Evolutionary conservation across 2,113 vertebrate genomes (phyloP), one percentile per base, ranked within the genome.

Genomic region (Oncorhynchus nerka): DNA sequence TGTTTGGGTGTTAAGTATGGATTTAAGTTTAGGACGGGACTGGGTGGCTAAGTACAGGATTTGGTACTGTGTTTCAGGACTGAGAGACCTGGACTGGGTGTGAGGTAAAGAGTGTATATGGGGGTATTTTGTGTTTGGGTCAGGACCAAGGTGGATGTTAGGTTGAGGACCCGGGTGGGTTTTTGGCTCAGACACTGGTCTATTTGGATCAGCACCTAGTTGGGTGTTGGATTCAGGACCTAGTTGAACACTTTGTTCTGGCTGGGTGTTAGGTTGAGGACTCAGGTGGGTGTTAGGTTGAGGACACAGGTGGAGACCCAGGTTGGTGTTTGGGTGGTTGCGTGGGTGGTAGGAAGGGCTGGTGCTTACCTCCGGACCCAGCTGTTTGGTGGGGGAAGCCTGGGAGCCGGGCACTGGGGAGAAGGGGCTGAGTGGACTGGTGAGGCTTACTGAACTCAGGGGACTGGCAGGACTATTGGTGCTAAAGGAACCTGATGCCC

Each of bases 391-490:
- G 77, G 97, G 96, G 0, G 97, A 97, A 32, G 93, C 90, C 90
- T 97, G 96, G 57, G 95, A 96, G 81, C 95, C 97, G 0, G 95
- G 96, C 82, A 96, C 89, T 68, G 97, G 94, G 16, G 97, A 99
- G 90, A 97, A 98, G 75, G 96, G 96, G 87, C 96, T 98, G 90
- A 98, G 92, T 19, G 97, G 97, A 76, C 97, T 98, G 87, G 96
- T 97, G 90, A 98, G 92, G 92, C 97, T 98, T 92, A 97, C 89
- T 0, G 97, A 98, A 91, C 97, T 98, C 89, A 98, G 91, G 20
- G 97, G 97, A 88, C 97, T 99, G 88, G 97, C 97, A 0, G 97
- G 97, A 91, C 97, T 99, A 92, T 96, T 98, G 89, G 97, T 98
- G 92, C 94, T 96, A 93, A 94, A 98, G 0, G 97, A 97, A 28